Evolutionary conservation across 92 coral and sea anemone species (phyloP).

Genomic region (Epizoanthus ramosus): DNA sequence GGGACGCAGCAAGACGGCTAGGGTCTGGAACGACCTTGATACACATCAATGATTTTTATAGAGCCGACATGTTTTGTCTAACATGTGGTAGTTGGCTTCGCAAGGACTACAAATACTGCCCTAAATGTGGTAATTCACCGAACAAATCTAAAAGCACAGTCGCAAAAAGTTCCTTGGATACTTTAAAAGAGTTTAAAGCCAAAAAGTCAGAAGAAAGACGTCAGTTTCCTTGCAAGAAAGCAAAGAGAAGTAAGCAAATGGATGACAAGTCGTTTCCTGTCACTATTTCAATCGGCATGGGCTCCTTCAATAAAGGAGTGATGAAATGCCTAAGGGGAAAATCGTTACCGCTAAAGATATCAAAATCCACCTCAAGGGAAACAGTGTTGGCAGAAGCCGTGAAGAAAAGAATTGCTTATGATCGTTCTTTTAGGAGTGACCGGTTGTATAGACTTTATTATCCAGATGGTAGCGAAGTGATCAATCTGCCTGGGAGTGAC

Average conservation of each 20-base stretch:
- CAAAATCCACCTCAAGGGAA: neutral
- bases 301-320: neutral
- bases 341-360: neutral
- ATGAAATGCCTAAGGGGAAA: neutral
- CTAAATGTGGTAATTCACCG: neutral
- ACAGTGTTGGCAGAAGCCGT: neutral
- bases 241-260: no score
- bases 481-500: conserved; percentile 62
- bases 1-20: no score
- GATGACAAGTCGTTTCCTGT: neutral
- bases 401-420: neutral
- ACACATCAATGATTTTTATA: no score
- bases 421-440: neutral
- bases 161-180: neutral
- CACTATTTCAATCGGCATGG: neutral
- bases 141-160: neutral
- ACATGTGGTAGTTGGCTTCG: neutral
- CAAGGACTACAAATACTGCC: neutral
- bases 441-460: conserved; percentile 50
- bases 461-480: conserved; percentile 69
- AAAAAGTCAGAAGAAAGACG: no score
- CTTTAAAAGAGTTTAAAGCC: neutral
- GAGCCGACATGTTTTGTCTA: neutral
- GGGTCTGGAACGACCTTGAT: no score
- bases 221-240: no score